These are phyloP conservation scores for Cheilosia urbana DNA, from an alignment of 2,888 invertebrate genomes.

Conservation along the genomic window DNA sequence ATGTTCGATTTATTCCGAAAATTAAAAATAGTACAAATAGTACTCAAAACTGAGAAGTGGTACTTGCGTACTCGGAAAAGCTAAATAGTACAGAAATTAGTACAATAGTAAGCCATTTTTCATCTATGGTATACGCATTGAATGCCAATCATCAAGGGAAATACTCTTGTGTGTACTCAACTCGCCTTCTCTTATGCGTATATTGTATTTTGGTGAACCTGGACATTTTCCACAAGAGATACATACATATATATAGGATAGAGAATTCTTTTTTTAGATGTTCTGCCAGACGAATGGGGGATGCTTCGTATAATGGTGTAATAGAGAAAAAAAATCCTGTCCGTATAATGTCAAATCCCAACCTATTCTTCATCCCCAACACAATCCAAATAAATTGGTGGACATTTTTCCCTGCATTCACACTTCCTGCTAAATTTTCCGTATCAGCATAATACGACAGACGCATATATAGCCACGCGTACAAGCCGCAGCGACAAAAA, in stretches of 20 bases:
- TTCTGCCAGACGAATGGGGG: slow-evolving; percentile 9
- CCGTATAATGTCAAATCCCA: slow-evolving; percentile 42
- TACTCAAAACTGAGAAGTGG: no score
- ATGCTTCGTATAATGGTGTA: slow-evolving; percentile 57
- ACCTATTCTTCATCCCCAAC: slow-evolving; percentile 54
- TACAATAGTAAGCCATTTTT: no score
- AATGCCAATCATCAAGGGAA: slow-evolving; percentile 60
- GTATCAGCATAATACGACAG: slow-evolving; percentile 22
- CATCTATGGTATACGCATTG: slow-evolving; percentile 67
- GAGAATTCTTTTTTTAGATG: background rate
- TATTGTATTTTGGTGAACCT: slow-evolving; percentile 7
- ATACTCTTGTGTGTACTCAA: slow-evolving; percentile 8
- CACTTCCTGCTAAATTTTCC: slow-evolving; percentile 42
- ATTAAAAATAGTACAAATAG: no score
- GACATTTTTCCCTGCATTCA: slow-evolving; percentile 50
- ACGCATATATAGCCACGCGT: slow-evolving; percentile 29
- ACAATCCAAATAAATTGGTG: slow-evolving; percentile 69
- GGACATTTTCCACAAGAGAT: slow-evolving; percentile 25
- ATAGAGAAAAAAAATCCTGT: background rate
- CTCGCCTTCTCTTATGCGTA: slow-evolving; percentile 3
- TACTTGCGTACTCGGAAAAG: no score
- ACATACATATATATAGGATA: background rate
- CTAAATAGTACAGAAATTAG: no score
- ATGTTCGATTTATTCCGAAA: no score
- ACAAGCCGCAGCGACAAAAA: slow-evolving; percentile 39